Evolutionary conservation across 2,797 vertebrate genomes (phyloP), one percentile per base, ranked within the genome.

Genomic region (Crocidura indochinensis): DNA sequence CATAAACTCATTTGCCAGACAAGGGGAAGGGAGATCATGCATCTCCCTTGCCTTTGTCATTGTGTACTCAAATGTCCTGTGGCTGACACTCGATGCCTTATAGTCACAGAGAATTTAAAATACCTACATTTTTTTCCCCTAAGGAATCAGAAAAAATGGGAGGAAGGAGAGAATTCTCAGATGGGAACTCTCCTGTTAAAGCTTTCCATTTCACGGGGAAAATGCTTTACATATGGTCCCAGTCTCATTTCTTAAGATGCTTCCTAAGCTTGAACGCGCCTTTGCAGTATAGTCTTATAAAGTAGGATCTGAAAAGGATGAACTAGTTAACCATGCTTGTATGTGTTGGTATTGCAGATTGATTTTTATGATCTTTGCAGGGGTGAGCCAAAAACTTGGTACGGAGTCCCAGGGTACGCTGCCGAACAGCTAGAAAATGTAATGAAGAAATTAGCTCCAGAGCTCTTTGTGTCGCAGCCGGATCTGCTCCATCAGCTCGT

Each of bases 361-460:
- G 67, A 51, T 86, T 60, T 94, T 95, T 95, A 92, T 89, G 38
- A 96, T 93, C 49, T 94, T 97, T 97, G 71, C 96, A 99, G 99
- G 99, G 99, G 99, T 74, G 99, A 99, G 97, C 99, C 99, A 82
- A 99, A 99, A 98, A 99, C 99, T 7, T 99, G 99, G 99, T 99
- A 99, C 88, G 99, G 99, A 82, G 99, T 99, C 75, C 99, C 99
- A 71, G 99, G 99, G 84, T 99, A 99, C 72, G 99, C 99, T 76
- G 99, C 99, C 2, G 99, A 99, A 96, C 99, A 99, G 95, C 98
- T 99, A 10, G 99, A 99, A 97, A 98, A 98, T 0, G 99, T 99
- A 88, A 99, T 99, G 99, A 99, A 98, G 98, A 99, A 98, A 95
- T 97, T 99, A 94, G 99, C 99, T 91, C 99, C 99, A 27, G 99